Evolutionary conservation across 2,113 vertebrate genomes (phyloP).

Genomic region (Gopherus evgoodei): DNA sequence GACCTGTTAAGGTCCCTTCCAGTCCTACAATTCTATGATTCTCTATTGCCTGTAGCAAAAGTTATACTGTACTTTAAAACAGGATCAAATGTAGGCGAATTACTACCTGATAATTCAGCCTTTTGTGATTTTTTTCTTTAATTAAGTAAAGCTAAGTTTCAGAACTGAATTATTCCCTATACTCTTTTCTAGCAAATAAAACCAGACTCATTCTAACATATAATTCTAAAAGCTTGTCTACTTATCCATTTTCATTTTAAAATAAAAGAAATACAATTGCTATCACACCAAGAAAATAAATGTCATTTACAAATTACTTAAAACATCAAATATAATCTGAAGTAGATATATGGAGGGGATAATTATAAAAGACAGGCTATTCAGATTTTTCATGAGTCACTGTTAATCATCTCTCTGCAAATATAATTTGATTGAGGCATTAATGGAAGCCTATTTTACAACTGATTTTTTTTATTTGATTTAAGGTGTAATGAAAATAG

Average conservation of each 20-base stretch:
- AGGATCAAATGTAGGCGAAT: background rate
- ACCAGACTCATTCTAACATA: background rate
- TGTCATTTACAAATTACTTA: background rate
- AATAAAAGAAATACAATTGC: background rate
- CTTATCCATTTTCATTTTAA: background rate
- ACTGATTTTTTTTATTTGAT: constrained; percentile 37
- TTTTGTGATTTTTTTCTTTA: background rate
- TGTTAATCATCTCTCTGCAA: constrained; percentile 29
- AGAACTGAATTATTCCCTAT: background rate
- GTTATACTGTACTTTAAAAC: background rate
- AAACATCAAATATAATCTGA: constrained; percentile 19
- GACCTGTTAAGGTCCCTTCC: no score
- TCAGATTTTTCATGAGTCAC: constrained; percentile 30
- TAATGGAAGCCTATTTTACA: constrained; percentile 34
- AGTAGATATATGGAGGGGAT: constrained; percentile 31
- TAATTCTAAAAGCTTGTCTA: background rate
- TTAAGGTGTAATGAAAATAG: constrained; percentile 40
- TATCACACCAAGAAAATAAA: constrained; percentile 7
- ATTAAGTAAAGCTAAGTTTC: background rate
- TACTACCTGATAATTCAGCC: background rate
- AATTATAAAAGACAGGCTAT: constrained; percentile 30
- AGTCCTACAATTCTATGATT: background rate
- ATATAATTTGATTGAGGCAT: constrained; percentile 32
- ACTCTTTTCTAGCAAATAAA: background rate
- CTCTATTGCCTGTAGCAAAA: background rate